Percentiles rank a stretch among this genome's conserved stretches.
Conservation (phyloP, 2,888 invertebrate species). For the Nematopogon swammerdamellus region DNA sequence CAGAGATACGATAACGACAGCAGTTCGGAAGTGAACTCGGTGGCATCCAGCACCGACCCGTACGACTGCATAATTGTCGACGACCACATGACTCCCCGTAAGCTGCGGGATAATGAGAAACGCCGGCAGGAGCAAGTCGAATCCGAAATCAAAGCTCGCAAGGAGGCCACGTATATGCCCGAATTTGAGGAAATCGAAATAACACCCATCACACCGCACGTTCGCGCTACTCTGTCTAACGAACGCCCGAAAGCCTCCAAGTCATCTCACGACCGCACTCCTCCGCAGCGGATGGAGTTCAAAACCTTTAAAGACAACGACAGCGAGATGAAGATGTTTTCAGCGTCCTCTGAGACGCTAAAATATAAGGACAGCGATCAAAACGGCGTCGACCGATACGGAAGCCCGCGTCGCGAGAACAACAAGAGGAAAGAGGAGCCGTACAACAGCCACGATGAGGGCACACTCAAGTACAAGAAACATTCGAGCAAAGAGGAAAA, state of each 20-base stretch:
- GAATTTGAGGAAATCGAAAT: slow-evolving; percentile 52
- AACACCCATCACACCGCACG: slow-evolving; percentile 45
- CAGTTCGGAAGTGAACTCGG: slow-evolving; percentile 63
- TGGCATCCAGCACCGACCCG: slow-evolving; percentile 68
- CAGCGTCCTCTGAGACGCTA: slow-evolving; percentile 48
- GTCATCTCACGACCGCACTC: slow-evolving; percentile 32
- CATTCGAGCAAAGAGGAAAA: slow-evolving; percentile 42
- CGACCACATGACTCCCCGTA: slow-evolving; percentile 63
- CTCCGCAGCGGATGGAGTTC: slow-evolving; percentile 46
- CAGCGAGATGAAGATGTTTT: slow-evolving; percentile 48
- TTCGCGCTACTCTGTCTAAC: slow-evolving; percentile 37
- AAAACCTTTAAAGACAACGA: slow-evolving; percentile 51
- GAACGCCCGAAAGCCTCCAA: slow-evolving; percentile 39
- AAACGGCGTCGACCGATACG: slow-evolving; percentile 39
- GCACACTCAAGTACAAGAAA: slow-evolving; percentile 46
- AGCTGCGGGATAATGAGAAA: slow-evolving; percentile 45
- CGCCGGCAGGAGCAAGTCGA: slow-evolving; percentile 41
- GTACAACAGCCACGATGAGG: slow-evolving; percentile 42
- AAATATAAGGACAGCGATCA: slow-evolving; percentile 47
- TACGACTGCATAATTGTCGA: slow-evolving; percentile 83
- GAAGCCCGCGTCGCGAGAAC: slow-evolving; percentile 38
- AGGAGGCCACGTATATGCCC: slow-evolving; percentile 46
- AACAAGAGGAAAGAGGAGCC: slow-evolving; percentile 31
- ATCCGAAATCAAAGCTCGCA: slow-evolving; percentile 36
- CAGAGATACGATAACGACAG: slow-evolving; percentile 67